Evolutionary conservation across 2,888 invertebrate genomes (phyloP).

Genomic region (Brachypalpus laphriformis): DNA sequence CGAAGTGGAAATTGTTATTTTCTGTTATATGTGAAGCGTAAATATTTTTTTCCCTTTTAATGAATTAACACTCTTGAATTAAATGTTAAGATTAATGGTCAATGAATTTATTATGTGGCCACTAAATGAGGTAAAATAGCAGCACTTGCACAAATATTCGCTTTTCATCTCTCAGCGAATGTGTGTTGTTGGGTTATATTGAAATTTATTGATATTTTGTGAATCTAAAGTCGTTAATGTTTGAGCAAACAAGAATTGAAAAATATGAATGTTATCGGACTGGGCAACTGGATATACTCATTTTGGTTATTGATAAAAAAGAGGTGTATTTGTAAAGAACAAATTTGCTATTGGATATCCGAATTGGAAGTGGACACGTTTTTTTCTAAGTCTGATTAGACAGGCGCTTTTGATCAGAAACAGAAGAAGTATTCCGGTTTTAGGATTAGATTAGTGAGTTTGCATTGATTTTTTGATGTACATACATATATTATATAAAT

Average conservation of each 20-base stretch:
- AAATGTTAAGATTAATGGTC: neutral
- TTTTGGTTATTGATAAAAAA: neutral
- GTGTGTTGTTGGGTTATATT: neutral
- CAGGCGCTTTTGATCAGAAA: too few species aligned
- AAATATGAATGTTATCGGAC: neutral
- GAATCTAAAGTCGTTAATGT: neutral
- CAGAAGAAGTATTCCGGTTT: too few species aligned
- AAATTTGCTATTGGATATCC: too few species aligned
- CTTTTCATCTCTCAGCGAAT: neutral
- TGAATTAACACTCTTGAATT: constrained; percentile 31
- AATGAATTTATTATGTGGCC: neutral
- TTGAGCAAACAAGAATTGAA: neutral
- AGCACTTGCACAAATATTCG: neutral
- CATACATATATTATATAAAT: too few species aligned
- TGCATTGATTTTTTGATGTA: too few species aligned
- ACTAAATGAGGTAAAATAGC: constrained; percentile 17
- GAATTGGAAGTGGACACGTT: too few species aligned
- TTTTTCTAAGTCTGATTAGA: too few species aligned
- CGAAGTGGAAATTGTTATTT: neutral
- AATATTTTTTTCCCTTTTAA: constrained; percentile 44
- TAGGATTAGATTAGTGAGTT: too few species aligned
- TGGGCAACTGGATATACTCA: too few species aligned
- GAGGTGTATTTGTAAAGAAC: neutral
- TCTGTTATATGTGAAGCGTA: neutral
- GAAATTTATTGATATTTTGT: neutral